Base-by-base conservation (phyloP, 2,797 vertebrate species). In the Phrynocephalus forsythii region DNA sequence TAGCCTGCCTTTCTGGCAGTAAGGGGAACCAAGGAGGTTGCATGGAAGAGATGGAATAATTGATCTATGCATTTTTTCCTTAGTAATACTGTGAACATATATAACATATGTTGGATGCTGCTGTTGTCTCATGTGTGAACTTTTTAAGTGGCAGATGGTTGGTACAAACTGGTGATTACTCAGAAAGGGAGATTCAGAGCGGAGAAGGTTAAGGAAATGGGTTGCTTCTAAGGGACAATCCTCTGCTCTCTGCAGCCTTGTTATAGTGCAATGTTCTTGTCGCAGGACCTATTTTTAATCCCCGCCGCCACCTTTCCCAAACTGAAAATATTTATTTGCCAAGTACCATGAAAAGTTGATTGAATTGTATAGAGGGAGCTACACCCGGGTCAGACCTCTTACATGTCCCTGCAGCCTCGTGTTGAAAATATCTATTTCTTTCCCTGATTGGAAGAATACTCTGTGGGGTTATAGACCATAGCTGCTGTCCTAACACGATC, bases 371-470 rank as follows among this genome's bases (percentile, higher is more conserved):
- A 18, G 69, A 26, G 22, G 63, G 5, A 28, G 28, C 52, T 44
- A 60, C 63, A 77, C 60, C 63, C 6, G 22, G 3, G 71, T 79
- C 3, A 26, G 10, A 5, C 2, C 13, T 3, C 52, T 69, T 3
- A 0, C 24, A 2, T 13, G 71, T 67, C 50, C 60, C 15, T 52
- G 24, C 67, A 24, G 48, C 38, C 72, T 44, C 6, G 4, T 4
- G 8, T 9, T 33, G 13, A 60, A 63, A 52, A 76, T 66, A 15
- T 78, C 84, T 56, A 3, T 69, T 22, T 52, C 10, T 50, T 72
- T 1, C 0, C 0, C 1, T 22, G 75, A 76, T 16, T 66, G 72
- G 13, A 26, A 33, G 0, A 26, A 52, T 4, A 0, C 72, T 30
- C 7, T 30, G 73, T 16, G 28, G 66, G 52, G 73, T 16, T 69